phyloP scores from a whole-genome alignment of 1,140 invertebrate genomes.

The Euglossa dilemma region DNA sequence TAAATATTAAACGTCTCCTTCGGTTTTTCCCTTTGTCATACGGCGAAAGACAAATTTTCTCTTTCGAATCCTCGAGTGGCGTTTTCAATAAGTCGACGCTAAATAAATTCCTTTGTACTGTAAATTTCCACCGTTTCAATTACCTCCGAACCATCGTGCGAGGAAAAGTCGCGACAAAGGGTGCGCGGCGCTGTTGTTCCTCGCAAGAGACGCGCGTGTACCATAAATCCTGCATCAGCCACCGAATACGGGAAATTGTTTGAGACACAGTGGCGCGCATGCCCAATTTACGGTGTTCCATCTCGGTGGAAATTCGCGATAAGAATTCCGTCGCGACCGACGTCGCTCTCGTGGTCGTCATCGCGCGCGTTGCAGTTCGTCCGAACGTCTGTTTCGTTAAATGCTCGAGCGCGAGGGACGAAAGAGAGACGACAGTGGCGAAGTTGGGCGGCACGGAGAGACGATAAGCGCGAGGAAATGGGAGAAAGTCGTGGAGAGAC shows the following conservation, averaged over 20 bases:
- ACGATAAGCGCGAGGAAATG: neutral
- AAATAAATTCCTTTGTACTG: slow-evolving; percentile 12
- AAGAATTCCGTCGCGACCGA: slow-evolving; percentile 11
- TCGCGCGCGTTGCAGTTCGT: too few species aligned
- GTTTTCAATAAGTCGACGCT: neutral
- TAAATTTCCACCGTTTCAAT: neutral
- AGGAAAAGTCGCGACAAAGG: slow-evolving; percentile 8
- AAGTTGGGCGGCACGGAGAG: too few species aligned
- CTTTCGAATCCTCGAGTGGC: neutral
- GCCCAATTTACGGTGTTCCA: slow-evolving; percentile 18
- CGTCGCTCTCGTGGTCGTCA: neutral
- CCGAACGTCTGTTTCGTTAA: neutral
- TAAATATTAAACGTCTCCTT: slow-evolving; percentile 2
- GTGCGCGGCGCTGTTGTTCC: slow-evolving; percentile 56
- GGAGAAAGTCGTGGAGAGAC: neutral
- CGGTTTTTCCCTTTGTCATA: too few species aligned
- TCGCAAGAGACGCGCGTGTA: slow-evolving; percentile 6
- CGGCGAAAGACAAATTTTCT: neutral
- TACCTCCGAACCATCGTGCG: neutral
- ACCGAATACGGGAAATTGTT: slow-evolving; percentile 40
- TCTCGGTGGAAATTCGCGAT: slow-evolving; percentile 18
- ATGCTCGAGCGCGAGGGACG: neutral
- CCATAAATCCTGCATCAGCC: slow-evolving; percentile 62
- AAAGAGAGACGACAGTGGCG: neutral
- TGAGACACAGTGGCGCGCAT: slow-evolving; percentile 45